phyloP scores from a whole-genome alignment of 64 coral and sea anemone genomes.

The Platygyra sinensis region DNA sequence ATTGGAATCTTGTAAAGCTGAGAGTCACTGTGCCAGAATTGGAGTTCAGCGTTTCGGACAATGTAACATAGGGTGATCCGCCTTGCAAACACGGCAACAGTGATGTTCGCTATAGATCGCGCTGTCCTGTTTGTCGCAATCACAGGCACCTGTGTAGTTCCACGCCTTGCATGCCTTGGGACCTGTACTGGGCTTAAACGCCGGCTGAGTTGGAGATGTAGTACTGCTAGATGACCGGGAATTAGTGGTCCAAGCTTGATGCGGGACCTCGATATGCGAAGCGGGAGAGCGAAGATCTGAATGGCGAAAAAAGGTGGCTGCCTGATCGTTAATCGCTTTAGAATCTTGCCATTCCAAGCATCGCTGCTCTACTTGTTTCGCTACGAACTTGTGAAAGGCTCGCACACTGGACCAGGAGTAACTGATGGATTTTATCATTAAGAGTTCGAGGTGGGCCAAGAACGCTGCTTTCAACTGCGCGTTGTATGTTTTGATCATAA shows the following conservation, averaged over 20 bases:
- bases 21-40: background rate
- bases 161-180: conserved; percentile 14
- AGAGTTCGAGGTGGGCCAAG: background rate
- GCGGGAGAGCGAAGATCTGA: background rate
- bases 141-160: conserved; percentile 28
- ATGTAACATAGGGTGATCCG: background rate
- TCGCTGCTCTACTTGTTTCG: background rate
- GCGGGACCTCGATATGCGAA: background rate
- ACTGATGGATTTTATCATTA: conserved; percentile 7
- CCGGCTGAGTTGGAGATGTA: no score
- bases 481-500: conserved; percentile 5
- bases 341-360: background rate
- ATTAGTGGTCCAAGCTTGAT: background rate
- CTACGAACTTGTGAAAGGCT: background rate
- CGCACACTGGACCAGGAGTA: conserved; percentile 8
- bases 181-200: no score
- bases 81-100: background rate
- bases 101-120: background rate
- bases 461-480: background rate
- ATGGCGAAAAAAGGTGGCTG: background rate
- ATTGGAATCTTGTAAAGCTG: no score
- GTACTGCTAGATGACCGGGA: background rate
- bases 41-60: background rate
- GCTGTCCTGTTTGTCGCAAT: background rate
- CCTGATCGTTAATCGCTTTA: background rate